Conservation (phyloP, 92 coral and sea anemone species). For the Zoanthus sociatus region DNA sequence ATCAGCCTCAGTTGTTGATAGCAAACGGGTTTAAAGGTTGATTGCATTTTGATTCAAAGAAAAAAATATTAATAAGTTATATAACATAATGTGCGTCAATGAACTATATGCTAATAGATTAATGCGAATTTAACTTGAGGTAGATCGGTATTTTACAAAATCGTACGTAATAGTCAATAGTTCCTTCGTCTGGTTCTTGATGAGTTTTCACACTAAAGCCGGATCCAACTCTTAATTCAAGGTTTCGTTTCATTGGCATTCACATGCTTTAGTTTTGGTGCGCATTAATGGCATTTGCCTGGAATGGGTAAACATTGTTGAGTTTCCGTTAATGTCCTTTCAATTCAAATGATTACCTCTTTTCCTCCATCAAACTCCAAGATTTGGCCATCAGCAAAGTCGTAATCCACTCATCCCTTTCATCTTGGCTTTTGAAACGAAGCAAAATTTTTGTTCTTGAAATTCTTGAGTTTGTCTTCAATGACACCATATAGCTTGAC, state of each 20-base stretch:
- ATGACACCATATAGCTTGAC: conserved; percentile 38
- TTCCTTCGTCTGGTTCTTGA: too few species aligned
- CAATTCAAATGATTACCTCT: neutral
- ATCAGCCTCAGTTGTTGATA: neutral
- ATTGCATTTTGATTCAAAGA: neutral
- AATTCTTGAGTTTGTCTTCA: conserved; percentile 27
- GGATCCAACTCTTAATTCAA: too few species aligned
- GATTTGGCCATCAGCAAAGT: conserved; percentile 44
- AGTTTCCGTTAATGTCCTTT: neutral
- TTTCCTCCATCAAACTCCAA: conserved; percentile 44
- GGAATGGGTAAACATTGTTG: conserved; percentile 2
- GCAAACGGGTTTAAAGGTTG: neutral
- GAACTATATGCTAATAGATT: neutral
- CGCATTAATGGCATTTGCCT: neutral
- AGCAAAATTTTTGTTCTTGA: conserved; percentile 37
- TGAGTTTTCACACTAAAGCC: neutral
- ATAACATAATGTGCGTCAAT: neutral
- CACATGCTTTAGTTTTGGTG: neutral
- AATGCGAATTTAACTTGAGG: too few species aligned
- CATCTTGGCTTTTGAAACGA: conserved; percentile 35
- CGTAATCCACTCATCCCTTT: conserved; percentile 45
- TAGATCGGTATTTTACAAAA: too few species aligned
- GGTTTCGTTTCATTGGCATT: neutral
- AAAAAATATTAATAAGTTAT: neutral
- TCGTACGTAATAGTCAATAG: too few species aligned